Evolutionary conservation across 2,113 vertebrate species (phyloP), one percentile per base, ranked within the genome.

Genomic region (Gnathonemus echidnorhynchus): DNA sequence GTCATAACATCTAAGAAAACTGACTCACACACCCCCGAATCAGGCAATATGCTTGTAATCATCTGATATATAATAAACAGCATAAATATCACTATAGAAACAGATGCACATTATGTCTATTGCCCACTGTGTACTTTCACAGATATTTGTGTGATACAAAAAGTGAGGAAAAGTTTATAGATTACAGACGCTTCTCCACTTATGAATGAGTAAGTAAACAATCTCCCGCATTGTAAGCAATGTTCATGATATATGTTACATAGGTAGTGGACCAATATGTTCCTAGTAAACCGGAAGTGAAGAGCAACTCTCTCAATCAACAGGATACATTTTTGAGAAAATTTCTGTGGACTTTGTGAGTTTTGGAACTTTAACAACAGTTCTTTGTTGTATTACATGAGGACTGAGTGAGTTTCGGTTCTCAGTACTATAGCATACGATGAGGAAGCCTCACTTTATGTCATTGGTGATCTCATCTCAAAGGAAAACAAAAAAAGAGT

Each of bases 141-240:
- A 97, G 94, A 95, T 96, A 95, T 96, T 95, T 95, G 94, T 97
- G 96, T 96, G 92, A 96, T 95, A 96, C 90, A 93, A 96, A 96
- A 92, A 91, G 91, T 90, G 90, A 91, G 96, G 94, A 97, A 98
- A 98, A 95, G 97, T 97, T 96, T 94, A 97, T 95, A 90, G 91
- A 98, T 98, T 95, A 52, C 50, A 15, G 50, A 52, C 3, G 13
- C 50, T 15, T 3, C 13, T 52, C 50, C 3, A 4, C 13, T 52
- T 52, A 52, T 4, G 3, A 52, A 17, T 52, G 15, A 52, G 50
- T 39, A 39, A 53, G 50, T 35, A 88, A 58, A 62, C 35, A 88
- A 11, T 58, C 52, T 5, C 3, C n/a, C 21, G 24, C 1, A 3
- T 24, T 58, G 21, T 49, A 46, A 48, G 53, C 52, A n/a, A n/a